phyloP scores from a whole-genome alignment of 2,797 vertebrate genomes.

The Hypotaenidia philippensis region DNA sequence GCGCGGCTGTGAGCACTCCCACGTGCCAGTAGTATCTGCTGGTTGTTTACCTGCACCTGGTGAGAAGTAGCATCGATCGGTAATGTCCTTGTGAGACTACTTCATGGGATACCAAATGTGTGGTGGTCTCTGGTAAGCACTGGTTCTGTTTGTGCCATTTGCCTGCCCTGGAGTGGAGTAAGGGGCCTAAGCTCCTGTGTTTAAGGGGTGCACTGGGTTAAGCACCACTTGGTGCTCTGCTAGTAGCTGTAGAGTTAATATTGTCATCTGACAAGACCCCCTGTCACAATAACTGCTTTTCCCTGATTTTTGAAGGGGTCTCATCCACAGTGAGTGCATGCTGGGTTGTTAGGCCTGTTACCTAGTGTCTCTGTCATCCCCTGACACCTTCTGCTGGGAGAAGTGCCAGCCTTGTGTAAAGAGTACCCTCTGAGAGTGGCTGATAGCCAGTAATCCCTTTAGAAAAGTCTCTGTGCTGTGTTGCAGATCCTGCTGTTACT shows the following conservation, averaged over 20 bases:
- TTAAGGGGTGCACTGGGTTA: background rate
- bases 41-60: background rate
- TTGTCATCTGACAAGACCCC: background rate
- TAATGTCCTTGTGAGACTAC: background rate
- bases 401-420: background rate
- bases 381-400: background rate
- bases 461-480: background rate
- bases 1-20: background rate
- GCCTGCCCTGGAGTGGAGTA: background rate
- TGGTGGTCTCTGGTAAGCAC: background rate
- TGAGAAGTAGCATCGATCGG: background rate
- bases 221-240: background rate
- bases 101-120: background rate
- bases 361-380: background rate
- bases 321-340: background rate
- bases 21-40: background rate
- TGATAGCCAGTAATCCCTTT: conserved; percentile 37
- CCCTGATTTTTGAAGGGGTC: fast-evolving
- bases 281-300: background rate
- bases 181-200: fast-evolving
- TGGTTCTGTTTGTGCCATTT: background rate
- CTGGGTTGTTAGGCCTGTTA: background rate
- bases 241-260: background rate
- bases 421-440: conserved; percentile 9
- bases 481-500: conserved; percentile 6